Evolutionary conservation across 1,140 invertebrate genomes (phyloP), one percentile per base, ranked within the genome.

Genomic region (Belonocnema kinseyi): DNA sequence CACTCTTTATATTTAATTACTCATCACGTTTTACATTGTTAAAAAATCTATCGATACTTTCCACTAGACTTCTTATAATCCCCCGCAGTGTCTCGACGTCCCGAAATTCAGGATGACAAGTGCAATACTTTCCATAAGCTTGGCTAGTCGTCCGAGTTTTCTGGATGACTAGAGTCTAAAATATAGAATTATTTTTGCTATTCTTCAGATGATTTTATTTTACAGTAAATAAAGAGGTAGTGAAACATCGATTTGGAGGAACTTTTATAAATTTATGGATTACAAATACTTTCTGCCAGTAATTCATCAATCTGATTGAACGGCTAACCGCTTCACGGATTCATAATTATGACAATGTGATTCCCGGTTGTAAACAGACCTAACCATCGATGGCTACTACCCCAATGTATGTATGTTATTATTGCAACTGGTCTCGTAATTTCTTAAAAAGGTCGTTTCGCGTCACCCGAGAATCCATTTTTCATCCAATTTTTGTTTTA

Each of bases 391-490:
- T 80, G 77, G 81, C 77, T 72, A 73, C 71, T 71, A 66, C 52
- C 66, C 75, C 78, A 19, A n/a, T 56, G 14, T 76, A 86, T 86
- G 83, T 86, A 86, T 84, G 85, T 86, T 85, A 86, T 84, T 85
- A 86, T 85, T 83, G 83, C 85, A 85, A 86, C 84, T 14, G 4
- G 21, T 61, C 80, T 58, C 79, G 74, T 84, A 75, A 75, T 78
- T 79, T 81, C 84, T 86, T 83, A 85, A 86, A 81, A 82, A 84
- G 86, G 84, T 85, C 83, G 85, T 83, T 84, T 85, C 80, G 78
- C 83, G 40, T 10, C 10, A 46, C 10, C 7, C 10, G 85, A 86
- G 85, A 85, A 85, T 78, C 80, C 80, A 85, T 83, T 86, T 84
- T 82, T 78, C 72, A 54, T 76, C 66, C 73, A 51, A 46, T 66